A percentile compares a stretch with the other conserved stretches of the same genome.
Conservation (phyloP, 2,113 vertebrate genomes). For the Leucopsar rothschildi region DNA sequence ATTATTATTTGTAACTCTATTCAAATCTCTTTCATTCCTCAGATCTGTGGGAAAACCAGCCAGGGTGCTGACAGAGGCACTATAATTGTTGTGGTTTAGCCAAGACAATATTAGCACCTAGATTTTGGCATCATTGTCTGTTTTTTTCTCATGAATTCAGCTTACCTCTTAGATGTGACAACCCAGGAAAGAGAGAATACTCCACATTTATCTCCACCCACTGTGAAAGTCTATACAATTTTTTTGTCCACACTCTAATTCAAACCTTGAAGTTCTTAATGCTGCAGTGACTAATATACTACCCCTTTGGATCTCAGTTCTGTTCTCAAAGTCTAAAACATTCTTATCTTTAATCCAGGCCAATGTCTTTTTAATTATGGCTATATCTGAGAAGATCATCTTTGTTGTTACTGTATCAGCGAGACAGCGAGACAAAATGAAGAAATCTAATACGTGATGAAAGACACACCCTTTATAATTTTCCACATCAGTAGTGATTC, state of each 20-base stretch:
- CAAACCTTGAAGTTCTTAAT: conserved; percentile 4
- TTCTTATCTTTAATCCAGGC: not conserved
- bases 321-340: not conserved
- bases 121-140: not conserved
- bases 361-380: conserved; percentile 11
- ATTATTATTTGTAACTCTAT: not conserved
- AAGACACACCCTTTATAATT: conserved; percentile 34
- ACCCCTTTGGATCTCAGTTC: not conserved
- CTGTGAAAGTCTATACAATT: not conserved
- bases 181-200: not conserved
- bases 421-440: conserved; percentile 25
- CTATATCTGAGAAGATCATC: conserved; percentile 18
- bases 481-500: not conserved
- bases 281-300: conserved; percentile 5
- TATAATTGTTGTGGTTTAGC: not conserved
- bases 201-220: not conserved
- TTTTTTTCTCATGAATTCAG: not conserved
- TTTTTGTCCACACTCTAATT: not conserved
- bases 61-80: not conserved
- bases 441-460: not conserved
- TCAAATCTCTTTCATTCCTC: not conserved
- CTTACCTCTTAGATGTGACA: not conserved
- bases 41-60: not conserved
- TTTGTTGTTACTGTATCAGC: conserved; percentile 11
- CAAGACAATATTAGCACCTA: not conserved